phyloP scores from a whole-genome alignment of 2,113 vertebrate species.

The Phodopus roborovskii region DNA sequence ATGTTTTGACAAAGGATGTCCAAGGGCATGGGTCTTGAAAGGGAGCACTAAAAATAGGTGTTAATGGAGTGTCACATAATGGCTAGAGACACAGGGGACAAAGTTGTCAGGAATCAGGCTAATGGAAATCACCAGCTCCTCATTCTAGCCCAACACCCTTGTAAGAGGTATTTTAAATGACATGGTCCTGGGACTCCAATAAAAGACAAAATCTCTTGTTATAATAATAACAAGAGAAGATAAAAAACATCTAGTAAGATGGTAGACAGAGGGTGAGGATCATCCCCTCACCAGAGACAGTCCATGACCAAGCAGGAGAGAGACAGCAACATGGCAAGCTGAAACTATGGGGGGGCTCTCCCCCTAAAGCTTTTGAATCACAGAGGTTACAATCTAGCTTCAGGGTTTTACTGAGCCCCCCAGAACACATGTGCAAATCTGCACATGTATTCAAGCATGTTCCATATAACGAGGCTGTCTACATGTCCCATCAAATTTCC shows the following conservation, averaged over 20 bases:
- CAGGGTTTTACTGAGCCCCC: neutral
- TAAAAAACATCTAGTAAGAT: neutral
- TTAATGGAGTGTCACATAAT: neutral
- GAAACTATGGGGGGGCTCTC: neutral
- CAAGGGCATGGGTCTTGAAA: neutral
- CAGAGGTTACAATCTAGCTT: neutral
- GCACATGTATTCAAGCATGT: neutral
- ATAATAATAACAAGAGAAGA: neutral
- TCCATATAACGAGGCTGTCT: neutral
- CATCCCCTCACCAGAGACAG: neutral
- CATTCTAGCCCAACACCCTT: neutral
- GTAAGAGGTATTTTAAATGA: neutral
- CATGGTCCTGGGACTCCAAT: neutral
- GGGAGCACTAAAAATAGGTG: neutral
- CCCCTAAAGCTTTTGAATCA: neutral
- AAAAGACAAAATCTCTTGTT: neutral
- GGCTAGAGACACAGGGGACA: neutral
- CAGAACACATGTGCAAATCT: neutral
- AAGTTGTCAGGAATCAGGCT: neutral
- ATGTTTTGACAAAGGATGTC: neutral
- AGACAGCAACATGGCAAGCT: neutral
- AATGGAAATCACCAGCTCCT: neutral
- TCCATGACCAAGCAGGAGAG: neutral
- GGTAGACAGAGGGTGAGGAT: neutral
- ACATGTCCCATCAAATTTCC: neutral